Base-by-base conservation (phyloP, 2,113 vertebrate genomes). In the Nycticorax nycticorax region DNA sequence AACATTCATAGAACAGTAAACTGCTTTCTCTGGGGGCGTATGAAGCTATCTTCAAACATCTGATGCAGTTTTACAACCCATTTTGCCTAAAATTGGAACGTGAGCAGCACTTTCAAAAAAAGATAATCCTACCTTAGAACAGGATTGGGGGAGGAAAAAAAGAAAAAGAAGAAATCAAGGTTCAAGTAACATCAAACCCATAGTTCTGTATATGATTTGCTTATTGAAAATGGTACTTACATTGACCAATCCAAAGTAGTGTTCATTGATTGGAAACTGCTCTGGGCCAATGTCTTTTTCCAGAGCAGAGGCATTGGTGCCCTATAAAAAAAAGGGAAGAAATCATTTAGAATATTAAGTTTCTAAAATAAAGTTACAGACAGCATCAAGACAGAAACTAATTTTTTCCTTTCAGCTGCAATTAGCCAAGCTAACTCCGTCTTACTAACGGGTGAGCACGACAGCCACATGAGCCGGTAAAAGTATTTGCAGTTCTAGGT, bases 271-370 rank as follows among this genome's bases (percentile, higher is more conserved):
- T 80, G 99, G 99, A 97, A 99, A 99, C 98, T 99, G 99, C 99
- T 99, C 99, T 98, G 99, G 99, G 96, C 99, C 99, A 98, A 99
- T 99, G 98, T 99, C 99, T 99, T 99, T 99, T 98, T 99, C 99
- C 99, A 99, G 99, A 99, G 99, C 99, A 98, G 99, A 99, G 99
- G 99, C 99, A 99, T 99, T 99, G 99, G 99, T 99, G 99, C 99
- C 99, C 99, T 99, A 91, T 26, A 47, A 21, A 12, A 69, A 50
- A 74, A 52, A 80, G 9, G 12, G 6, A 83, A 85, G 22, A 52
- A 56, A 78, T 18, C 35, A 60, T 76, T 75, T 76, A 48, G 14
- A 90, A 39, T 60, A 63, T 43, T 91, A 87, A 43, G 33, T 87
- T 94, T 77, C 14, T 79, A 55, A 83, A 92, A 39, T 62, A 47